Percentiles rank a stretch among this genome's conserved stretches.
Conservation (phyloP, 2,888 invertebrate species). For the Lissocephala sabroskyi region DNA sequence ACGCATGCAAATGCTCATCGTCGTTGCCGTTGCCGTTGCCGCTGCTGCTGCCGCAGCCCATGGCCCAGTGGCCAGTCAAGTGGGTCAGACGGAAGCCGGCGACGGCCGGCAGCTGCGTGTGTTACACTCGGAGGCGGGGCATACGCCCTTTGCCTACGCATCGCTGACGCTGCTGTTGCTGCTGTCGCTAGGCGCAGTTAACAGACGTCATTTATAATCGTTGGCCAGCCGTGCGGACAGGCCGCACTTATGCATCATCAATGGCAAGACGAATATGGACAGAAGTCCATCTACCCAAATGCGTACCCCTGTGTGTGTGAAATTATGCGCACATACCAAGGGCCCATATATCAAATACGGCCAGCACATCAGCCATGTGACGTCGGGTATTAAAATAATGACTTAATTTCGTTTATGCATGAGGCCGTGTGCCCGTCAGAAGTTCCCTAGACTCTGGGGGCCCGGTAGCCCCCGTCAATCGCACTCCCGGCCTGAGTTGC, state of each 20-base stretch:
- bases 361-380: constrained; percentile 25
- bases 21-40: neutral
- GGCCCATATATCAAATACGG: constrained; percentile 53
- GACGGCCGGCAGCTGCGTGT: constrained; percentile 34
- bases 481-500: neutral
- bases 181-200: constrained; percentile 51
- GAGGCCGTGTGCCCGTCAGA: constrained; percentile 14
- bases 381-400: constrained; percentile 65
- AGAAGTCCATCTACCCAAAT: constrained; percentile 1
- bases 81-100: constrained; percentile 45
- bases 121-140: constrained; percentile 35
- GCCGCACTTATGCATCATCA: constrained; percentile 34
- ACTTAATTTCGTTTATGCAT: constrained; percentile 67
- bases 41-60: too few relatives aligned
- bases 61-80: constrained; percentile 13
- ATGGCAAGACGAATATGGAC: neutral
- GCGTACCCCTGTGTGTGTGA: constrained; percentile 24
- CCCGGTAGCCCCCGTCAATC: neutral
- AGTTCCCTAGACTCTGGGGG: neutral
- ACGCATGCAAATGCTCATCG: neutral
- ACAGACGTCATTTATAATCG: constrained; percentile 59
- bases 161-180: constrained; percentile 20
- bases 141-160: constrained; percentile 37
- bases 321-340: constrained; percentile 63
- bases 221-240: constrained; percentile 55